These are phyloP conservation scores for Hylaea fasciaria DNA, from an alignment of 2,888 invertebrate genomes.

Conservation along the genomic window DNA sequence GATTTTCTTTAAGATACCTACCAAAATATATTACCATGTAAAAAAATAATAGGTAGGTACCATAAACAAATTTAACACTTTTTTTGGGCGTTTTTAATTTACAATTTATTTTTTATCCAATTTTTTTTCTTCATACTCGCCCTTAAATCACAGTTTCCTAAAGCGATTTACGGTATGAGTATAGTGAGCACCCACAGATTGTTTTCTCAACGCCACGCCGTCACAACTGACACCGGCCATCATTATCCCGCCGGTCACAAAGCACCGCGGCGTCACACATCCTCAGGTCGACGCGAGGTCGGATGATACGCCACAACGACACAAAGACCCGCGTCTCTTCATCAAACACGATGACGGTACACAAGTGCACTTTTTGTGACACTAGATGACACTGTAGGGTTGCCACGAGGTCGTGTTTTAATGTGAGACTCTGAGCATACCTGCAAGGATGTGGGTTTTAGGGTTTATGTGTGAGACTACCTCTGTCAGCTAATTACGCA, in stretches of 20 bases:
- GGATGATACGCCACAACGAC: constrained; percentile 43
- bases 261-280: constrained; percentile 33
- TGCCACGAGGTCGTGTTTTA: background rate
- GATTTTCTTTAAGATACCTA: too few relatives aligned
- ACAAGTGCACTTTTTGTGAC: constrained; percentile 63
- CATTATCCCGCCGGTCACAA: constrained; percentile 22
- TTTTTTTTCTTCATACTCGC: too few relatives aligned
- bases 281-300: constrained; percentile 11
- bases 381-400: constrained; percentile 54
- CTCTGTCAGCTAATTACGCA: too few relatives aligned
- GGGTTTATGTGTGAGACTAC: too few relatives aligned
- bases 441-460: too few relatives aligned
- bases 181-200: background rate
- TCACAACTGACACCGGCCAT: constrained; percentile 29
- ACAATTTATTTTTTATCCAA: too few relatives aligned
- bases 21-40: too few relatives aligned
- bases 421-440: background rate
- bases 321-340: constrained; percentile 52
- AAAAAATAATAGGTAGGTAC: too few relatives aligned
- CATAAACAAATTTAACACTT: too few relatives aligned
- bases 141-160: too few relatives aligned
- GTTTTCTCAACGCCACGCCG: constrained; percentile 6
- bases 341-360: constrained; percentile 61
- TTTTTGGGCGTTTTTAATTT: too few relatives aligned
- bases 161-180: background rate